A percentile compares a stretch with the other conserved stretches of the same genome.
phyloP scores from a whole-genome alignment of 1,140 invertebrate genomes.

The Heliothis subflexa region DNA sequence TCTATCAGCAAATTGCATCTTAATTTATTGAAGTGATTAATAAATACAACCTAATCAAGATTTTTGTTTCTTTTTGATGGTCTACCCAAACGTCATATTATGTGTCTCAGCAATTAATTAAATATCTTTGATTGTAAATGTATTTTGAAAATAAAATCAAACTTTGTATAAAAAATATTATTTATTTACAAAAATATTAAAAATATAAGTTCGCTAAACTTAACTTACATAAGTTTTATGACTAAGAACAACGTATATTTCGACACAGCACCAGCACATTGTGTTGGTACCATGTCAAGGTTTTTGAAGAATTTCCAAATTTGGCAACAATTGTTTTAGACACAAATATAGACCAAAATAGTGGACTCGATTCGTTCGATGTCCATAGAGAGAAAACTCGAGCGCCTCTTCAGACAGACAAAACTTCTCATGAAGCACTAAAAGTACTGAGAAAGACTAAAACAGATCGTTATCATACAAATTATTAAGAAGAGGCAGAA shows the following conservation, averaged over 20 bases:
- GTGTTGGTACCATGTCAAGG: conserved; percentile 71
- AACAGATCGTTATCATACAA: conserved; percentile 9
- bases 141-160: conserved; percentile 24
- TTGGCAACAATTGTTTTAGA: conserved; percentile 74
- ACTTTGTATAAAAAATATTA: conserved; percentile 49
- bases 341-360: conserved; percentile 57
- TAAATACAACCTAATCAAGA: conserved; percentile 4
- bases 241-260: conserved; percentile 74
- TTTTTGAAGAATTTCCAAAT: conserved; percentile 57
- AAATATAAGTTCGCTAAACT: conserved; percentile 65
- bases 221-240: conserved; percentile 72
- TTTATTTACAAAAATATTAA: conserved; percentile 80
- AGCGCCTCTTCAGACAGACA: conserved; percentile 79
- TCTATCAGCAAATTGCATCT: conserved; percentile 19
- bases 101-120: not conserved
- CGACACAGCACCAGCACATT: conserved; percentile 70
- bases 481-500: not conserved
- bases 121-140: not conserved
- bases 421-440: conserved; percentile 30
- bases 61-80: not conserved
- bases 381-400: conserved; percentile 45
- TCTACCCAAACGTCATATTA: not conserved
- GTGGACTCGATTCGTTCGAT: conserved; percentile 26
- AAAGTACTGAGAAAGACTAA: conserved; percentile 2
- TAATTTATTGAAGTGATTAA: conserved; percentile 28